phyloP scores from a whole-genome alignment of 2,888 invertebrate genomes.

The Fragum fragum region DNA sequence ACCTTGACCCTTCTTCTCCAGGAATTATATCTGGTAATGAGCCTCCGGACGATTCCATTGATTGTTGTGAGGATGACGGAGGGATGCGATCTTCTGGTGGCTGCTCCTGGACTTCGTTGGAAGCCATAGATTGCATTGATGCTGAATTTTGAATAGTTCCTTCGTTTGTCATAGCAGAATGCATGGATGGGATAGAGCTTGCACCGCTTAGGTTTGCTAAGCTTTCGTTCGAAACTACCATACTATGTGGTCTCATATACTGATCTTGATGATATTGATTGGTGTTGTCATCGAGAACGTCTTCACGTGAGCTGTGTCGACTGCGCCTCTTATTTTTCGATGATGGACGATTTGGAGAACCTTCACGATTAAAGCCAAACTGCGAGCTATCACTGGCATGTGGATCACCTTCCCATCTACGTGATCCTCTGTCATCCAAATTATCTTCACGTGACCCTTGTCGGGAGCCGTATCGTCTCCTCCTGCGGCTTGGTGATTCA shows the following conservation, averaged over 20 bases:
- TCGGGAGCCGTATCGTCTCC: slow-evolving; percentile 70
- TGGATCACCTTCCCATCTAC: slow-evolving; percentile 67
- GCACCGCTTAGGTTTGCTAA: slow-evolving; percentile 73
- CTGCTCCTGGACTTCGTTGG: slow-evolving; percentile 70
- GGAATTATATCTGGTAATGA: slow-evolving; percentile 76
- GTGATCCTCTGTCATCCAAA: slow-evolving; percentile 75
- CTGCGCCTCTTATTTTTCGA: slow-evolving; percentile 61
- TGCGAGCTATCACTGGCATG: slow-evolving; percentile 75
- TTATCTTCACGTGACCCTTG: slow-evolving; percentile 78
- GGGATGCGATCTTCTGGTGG: slow-evolving; percentile 58
- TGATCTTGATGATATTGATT: slow-evolving; percentile 45
- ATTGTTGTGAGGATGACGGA: slow-evolving; percentile 66
- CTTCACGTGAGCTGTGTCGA: slow-evolving; percentile 78
- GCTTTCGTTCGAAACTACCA: slow-evolving; percentile 76
- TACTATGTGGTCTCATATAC: slow-evolving; percentile 74
- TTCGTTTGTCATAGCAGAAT: slow-evolving; percentile 72
- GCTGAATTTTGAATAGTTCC: slow-evolving; percentile 66
- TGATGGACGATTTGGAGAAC: slow-evolving; percentile 77
- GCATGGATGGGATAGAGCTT: slow-evolving; percentile 71
- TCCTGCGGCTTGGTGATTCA: slow-evolving; percentile 76
- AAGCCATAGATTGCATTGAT: slow-evolving; percentile 66
- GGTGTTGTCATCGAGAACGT: slow-evolving; percentile 72
- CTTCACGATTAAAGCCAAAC: slow-evolving; percentile 79
- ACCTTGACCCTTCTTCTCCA: slow-evolving; percentile 57
- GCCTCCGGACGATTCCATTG: slow-evolving; percentile 61